phyloP scores from a whole-genome alignment of 2,888 invertebrate species.

The Archips crataeganus region DNA sequence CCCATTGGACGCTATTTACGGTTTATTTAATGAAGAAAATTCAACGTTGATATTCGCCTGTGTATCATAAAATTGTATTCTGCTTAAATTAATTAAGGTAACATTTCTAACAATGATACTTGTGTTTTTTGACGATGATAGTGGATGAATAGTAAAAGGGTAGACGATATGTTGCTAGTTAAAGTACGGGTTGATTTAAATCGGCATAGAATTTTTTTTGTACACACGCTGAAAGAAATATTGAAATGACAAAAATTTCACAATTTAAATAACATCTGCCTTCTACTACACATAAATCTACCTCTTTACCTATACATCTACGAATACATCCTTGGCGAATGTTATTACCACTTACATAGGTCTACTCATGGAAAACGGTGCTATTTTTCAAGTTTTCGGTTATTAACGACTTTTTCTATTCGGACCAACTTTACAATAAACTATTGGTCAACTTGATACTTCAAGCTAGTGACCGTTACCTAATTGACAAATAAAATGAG shows the following conservation, averaged over 20 bases:
- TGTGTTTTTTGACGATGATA: not conserved
- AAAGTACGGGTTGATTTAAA: not conserved
- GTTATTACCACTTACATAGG: not conserved
- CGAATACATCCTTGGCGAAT: conserved; percentile 16
- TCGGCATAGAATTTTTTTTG: not conserved
- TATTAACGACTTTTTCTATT: not conserved
- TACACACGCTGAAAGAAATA: not conserved
- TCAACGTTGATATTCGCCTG: conserved; percentile 57
- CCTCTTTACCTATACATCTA: conserved; percentile 26
- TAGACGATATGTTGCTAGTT: conserved; percentile 12
- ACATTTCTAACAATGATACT: conserved; percentile 5
- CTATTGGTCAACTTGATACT: not conserved
- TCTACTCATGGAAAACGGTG: conserved; percentile 33
- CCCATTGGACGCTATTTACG: conserved; percentile 43
- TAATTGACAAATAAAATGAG: not conserved
- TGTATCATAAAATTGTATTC: conserved; percentile 44
- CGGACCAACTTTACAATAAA: not conserved
- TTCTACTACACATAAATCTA: not conserved
- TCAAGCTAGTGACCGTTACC: not conserved
- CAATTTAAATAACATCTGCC: not conserved
- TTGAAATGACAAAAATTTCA: not conserved
- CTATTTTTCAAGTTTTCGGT: conserved; percentile 14
- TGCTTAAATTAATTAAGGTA: conserved; percentile 26
- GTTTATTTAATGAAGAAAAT: conserved; percentile 52
- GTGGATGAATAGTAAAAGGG: conserved; percentile 16